A percentile compares a stretch with the other conserved stretches of the same genome.
phyloP scores from a whole-genome alignment of 2,113 vertebrate genomes.

The Zapornia atra region DNA sequence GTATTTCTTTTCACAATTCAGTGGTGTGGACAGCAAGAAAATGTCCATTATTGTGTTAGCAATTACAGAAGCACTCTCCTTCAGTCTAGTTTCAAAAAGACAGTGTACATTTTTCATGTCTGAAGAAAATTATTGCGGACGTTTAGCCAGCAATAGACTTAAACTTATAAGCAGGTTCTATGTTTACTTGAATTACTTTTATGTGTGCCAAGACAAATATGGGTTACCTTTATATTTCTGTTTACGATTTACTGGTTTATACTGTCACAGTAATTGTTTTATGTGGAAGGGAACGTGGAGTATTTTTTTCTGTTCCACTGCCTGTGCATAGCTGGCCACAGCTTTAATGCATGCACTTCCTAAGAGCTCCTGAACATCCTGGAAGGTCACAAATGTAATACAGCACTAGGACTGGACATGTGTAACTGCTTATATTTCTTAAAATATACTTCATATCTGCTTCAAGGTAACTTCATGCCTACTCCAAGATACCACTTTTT shows the following conservation, averaged over 20 bases:
- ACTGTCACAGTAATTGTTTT: background rate
- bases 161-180: background rate
- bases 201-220: background rate
- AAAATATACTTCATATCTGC: background rate
- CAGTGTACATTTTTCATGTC: conserved; percentile 13
- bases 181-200: conserved; percentile 47
- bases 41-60: background rate
- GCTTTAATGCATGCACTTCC: background rate
- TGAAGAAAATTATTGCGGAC: conserved; percentile 51
- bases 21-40: background rate
- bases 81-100: conserved; percentile 21
- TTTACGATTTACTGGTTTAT: conserved; percentile 16
- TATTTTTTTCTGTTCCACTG: background rate
- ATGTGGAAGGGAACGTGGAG: background rate
- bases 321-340: background rate
- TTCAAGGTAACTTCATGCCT: background rate
- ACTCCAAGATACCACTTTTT: background rate
- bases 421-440: background rate
- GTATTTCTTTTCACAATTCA: background rate
- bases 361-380: background rate
- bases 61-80: conserved; percentile 13
- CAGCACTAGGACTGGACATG: background rate
- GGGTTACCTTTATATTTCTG: conserved; percentile 13
- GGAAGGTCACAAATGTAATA: background rate
- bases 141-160: conserved; percentile 27